Evolutionary conservation across 2,113 vertebrate species (phyloP).

Genomic region (Vireo altiloquus): DNA sequence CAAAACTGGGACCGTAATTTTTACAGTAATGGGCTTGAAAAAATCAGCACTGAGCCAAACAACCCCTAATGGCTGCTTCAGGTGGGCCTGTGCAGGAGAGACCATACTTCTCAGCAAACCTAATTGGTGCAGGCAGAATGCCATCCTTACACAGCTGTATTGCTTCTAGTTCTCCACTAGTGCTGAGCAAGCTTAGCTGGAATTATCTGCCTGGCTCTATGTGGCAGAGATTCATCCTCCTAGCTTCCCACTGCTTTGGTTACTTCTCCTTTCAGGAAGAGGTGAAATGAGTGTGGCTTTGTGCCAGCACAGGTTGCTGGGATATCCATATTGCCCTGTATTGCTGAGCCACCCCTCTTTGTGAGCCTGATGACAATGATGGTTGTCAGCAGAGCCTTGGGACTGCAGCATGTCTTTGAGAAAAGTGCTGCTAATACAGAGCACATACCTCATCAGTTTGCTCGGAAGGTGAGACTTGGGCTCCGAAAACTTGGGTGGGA

Average conservation of each 20-base stretch:
- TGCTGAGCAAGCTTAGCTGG: not conserved
- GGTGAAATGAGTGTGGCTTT: not conserved
- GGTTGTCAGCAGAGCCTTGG: not conserved
- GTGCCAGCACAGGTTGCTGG: not conserved
- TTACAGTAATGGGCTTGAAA: not conserved
- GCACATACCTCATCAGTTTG: not conserved
- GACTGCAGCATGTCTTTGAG: not conserved
- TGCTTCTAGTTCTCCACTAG: not conserved
- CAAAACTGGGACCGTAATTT: not conserved
- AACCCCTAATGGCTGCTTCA: not conserved
- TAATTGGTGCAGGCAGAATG: slow-evolving; percentile 12
- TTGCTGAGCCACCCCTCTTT: not conserved
- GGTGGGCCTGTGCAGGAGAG: not conserved
- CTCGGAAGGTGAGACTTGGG: not conserved
- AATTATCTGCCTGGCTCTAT: not conserved
- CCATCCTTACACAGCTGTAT: not conserved
- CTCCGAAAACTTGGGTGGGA: not conserved
- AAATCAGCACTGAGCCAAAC: not conserved
- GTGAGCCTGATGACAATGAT: not conserved
- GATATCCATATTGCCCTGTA: not conserved
- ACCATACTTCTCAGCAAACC: not conserved
- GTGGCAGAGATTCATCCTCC: not conserved
- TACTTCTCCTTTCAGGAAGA: not conserved
- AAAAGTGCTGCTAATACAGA: not conserved
- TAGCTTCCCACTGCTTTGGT: not conserved